Percentiles rank a stretch among this genome's conserved stretches.
Conservation (phyloP, 2,888 invertebrate species). For the Elegia similella region DNA sequence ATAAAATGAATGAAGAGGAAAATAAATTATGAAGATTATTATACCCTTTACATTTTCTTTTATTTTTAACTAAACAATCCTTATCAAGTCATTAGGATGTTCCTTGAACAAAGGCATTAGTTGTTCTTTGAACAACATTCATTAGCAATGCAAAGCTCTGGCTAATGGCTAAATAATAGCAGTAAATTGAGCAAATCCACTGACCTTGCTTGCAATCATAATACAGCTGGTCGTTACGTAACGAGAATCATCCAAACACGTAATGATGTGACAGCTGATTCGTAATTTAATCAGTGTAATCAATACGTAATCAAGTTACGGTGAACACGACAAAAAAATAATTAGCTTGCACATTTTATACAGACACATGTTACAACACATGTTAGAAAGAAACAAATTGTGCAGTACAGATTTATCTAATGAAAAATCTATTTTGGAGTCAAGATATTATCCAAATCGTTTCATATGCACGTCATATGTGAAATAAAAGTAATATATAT, state of each 20-base stretch:
- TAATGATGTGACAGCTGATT: slow-evolving; percentile 4
- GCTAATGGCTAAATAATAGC: neutral
- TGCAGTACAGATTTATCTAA: too few relatives aligned
- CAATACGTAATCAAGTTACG: neutral
- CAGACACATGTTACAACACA: too few relatives aligned
- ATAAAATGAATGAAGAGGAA: slow-evolving; percentile 63
- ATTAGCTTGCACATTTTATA: neutral
- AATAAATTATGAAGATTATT: slow-evolving; percentile 81
- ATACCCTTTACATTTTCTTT: slow-evolving; percentile 71
- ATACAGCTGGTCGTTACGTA: slow-evolving; percentile 7
- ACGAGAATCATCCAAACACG: slow-evolving; percentile 6
- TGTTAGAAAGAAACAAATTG: too few relatives aligned
- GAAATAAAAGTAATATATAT: too few relatives aligned
- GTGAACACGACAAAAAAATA: neutral
- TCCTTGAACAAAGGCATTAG: neutral
- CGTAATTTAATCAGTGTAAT: neutral
- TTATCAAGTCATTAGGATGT: neutral
- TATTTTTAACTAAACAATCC: slow-evolving; percentile 35
- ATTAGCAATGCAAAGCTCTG: neutral
- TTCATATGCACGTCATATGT: too few relatives aligned
- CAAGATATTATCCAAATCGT: too few relatives aligned
- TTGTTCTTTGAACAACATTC: neutral
- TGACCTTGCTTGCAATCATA: slow-evolving; percentile 12
- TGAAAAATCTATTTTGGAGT: too few relatives aligned
- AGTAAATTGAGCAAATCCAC: neutral